These are phyloP conservation scores for Scomberomorus guttatus DNA, from an alignment of 2,797 vertebrate genomes.

Conservation along the genomic window DNA sequence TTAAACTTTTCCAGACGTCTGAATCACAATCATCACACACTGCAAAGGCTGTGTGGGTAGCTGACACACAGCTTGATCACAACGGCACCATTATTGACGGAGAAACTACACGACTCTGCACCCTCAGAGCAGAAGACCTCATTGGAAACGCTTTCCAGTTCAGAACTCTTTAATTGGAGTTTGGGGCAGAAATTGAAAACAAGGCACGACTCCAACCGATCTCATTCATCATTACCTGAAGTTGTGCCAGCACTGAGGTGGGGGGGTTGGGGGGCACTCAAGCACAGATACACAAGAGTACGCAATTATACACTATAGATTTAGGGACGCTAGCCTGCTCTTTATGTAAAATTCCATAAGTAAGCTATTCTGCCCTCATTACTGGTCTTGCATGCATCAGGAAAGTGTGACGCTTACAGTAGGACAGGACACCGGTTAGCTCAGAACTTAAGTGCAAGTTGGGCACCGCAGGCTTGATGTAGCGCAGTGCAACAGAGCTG, in stretches of 20 bases:
- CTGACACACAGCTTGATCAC: slow-evolving; percentile 1
- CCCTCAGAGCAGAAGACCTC: slow-evolving; percentile 16
- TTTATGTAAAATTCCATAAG: background rate
- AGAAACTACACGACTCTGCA: background rate
- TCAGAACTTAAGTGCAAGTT: slow-evolving; percentile 19
- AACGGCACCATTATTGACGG: background rate
- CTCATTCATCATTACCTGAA: slow-evolving; percentile 13
- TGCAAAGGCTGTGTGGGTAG: background rate
- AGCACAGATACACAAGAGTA: background rate
- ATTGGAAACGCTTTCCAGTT: slow-evolving; percentile 25
- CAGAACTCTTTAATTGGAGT: slow-evolving; percentile 36
- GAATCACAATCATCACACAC: background rate
- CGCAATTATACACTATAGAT: background rate
- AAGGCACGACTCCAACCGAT: background rate
- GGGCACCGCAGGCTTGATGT: slow-evolving; percentile 38
- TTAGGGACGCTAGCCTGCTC: background rate
- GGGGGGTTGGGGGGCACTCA: background rate
- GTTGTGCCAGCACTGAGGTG: background rate
- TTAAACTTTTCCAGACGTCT: background rate
- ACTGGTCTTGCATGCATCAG: background rate
- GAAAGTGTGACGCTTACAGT: background rate
- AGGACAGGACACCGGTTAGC: slow-evolving; percentile 5
- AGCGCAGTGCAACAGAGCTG: slow-evolving; percentile 52
- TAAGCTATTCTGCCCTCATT: background rate
- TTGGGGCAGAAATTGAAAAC: slow-evolving; percentile 8